Conservation (phyloP, 2,113 vertebrate species). For the Nicator chloris region DNA sequence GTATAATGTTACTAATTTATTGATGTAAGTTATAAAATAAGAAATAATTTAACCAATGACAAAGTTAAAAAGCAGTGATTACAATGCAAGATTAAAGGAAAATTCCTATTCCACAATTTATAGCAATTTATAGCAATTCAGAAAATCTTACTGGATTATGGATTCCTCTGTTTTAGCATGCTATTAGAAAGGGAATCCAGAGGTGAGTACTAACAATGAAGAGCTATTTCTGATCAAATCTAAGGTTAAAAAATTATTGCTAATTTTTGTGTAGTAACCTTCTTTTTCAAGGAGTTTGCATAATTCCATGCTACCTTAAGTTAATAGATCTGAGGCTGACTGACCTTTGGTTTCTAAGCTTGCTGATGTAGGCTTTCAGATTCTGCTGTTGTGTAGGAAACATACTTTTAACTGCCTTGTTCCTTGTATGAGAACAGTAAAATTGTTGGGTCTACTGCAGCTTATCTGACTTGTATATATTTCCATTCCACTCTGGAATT, state of each 20-base stretch:
- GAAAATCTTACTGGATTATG: not conserved
- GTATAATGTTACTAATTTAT: not conserved
- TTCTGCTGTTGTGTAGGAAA: not conserved
- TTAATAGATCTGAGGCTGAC: not conserved
- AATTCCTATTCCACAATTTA: not conserved
- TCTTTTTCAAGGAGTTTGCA: not conserved
- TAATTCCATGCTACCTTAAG: not conserved
- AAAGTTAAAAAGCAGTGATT: not conserved
- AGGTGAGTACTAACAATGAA: not conserved
- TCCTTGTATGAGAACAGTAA: not conserved
- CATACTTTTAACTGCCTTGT: not conserved
- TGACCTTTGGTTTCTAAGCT: slow-evolving; percentile 8
- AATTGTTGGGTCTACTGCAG: not conserved
- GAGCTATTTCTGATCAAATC: not conserved
- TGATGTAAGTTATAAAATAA: not conserved
- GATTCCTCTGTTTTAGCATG: not conserved
- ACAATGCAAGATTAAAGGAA: not conserved
- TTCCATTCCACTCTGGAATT: not conserved
- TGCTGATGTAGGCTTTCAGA: not conserved
- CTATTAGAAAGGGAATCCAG: not conserved
- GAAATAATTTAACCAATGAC: not conserved
- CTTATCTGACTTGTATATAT: not conserved
- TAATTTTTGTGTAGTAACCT: not conserved
- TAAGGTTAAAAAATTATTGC: not conserved
- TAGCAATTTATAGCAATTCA: not conserved